A percentile compares a stretch with the other conserved stretches of the same genome.
Conservation (phyloP, 1,140 invertebrate genomes). For the Harlomillsia oculata region DNA sequence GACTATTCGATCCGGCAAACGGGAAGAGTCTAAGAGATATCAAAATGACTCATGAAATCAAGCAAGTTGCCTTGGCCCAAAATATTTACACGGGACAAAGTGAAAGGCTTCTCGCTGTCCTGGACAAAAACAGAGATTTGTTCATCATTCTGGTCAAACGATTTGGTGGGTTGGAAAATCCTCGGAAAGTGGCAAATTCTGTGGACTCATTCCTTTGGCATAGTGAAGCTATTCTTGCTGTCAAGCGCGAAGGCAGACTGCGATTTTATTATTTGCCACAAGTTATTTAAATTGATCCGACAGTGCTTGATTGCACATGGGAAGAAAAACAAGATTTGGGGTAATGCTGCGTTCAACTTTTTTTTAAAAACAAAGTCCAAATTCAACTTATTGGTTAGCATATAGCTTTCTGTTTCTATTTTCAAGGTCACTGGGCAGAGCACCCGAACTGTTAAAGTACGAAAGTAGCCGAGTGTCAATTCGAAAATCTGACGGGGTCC, state of each 20-base stretch:
- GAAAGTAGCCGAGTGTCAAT: conserved; percentile 67
- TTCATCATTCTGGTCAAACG: conserved; percentile 51
- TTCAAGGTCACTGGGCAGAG: conserved; percentile 52
- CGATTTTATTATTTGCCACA: conserved; percentile 79
- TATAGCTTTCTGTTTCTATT: conserved; percentile 14
- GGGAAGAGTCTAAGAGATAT: conserved; percentile 50
- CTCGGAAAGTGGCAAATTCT: conserved; percentile 45
- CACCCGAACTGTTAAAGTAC: conserved; percentile 64
- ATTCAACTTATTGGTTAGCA: background rate
- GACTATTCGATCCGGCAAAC: conserved; percentile 71
- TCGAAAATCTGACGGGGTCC: conserved; percentile 57
- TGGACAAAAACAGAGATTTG: conserved; percentile 73
- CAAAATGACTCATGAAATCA: conserved; percentile 15
- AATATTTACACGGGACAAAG: conserved; percentile 38
- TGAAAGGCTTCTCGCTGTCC: conserved; percentile 63
- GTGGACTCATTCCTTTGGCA: conserved; percentile 73
- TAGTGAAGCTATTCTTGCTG: conserved; percentile 65
- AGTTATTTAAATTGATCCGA: conserved; percentile 61
- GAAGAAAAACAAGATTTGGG: conserved; percentile 56
- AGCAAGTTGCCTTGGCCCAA: conserved; percentile 24
- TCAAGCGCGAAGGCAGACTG: conserved; percentile 67
- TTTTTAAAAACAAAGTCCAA: background rate
- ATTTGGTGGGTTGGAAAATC: conserved; percentile 14
- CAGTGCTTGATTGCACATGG: conserved; percentile 54
- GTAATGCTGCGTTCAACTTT: conserved; percentile 40